Percentiles rank a stretch among this genome's conserved stretches.
phyloP scores from a whole-genome alignment of 2,797 vertebrate species.

The Pteronotus mesoamericanus region DNA sequence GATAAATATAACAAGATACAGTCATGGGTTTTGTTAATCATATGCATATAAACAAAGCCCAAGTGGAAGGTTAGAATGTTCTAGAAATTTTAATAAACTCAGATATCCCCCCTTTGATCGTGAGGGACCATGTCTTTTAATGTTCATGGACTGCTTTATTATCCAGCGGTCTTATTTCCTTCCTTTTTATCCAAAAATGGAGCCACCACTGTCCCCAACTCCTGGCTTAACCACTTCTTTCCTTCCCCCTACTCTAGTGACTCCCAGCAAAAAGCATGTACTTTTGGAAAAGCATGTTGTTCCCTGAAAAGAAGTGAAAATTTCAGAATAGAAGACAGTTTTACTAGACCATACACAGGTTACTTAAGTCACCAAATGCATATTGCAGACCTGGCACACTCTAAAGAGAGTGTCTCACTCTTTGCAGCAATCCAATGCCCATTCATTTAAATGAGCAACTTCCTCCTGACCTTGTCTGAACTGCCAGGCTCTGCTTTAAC shows the following conservation, averaged over 20 bases:
- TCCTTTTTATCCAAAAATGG: neutral
- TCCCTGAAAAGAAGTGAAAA: neutral
- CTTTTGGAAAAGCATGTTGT: neutral
- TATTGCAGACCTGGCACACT: neutral
- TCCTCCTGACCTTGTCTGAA: neutral
- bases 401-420: neutral
- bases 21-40: neutral
- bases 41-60: neutral
- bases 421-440: neutral
- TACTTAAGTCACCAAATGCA: neutral
- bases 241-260: neutral
- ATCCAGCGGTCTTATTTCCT: neutral
- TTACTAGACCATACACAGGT: neutral
- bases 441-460: neutral
- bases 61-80: neutral
- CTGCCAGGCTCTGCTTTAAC: neutral
- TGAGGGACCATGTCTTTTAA: neutral
- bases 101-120: neutral
- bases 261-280: neutral
- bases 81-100: neutral
- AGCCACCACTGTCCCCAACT: neutral
- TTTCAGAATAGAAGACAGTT: neutral
- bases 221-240: neutral
- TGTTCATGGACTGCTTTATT: neutral
- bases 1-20: neutral